A percentile compares a stretch with the other conserved stretches of the same genome.
Evolutionary conservation across 2,113 vertebrate genomes (phyloP).

Genomic region (Pelmatolapia mariae): DNA sequence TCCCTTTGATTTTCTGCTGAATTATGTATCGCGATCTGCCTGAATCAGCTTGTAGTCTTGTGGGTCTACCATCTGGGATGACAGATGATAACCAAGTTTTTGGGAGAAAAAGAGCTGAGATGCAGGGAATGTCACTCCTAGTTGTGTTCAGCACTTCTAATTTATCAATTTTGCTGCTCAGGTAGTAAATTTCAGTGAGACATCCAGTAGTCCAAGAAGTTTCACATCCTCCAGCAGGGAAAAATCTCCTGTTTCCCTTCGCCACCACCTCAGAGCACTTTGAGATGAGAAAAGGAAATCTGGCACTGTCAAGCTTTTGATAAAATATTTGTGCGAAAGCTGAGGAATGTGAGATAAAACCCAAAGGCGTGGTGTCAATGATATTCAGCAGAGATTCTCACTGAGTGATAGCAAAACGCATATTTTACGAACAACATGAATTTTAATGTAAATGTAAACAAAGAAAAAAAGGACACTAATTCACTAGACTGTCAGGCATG

Average conservation of each 20-base stretch:
- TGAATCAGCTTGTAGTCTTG: slow-evolving; percentile 57
- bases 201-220: neutral
- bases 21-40: slow-evolving; percentile 27
- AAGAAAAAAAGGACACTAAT: slow-evolving; percentile 38
- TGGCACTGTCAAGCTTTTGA: slow-evolving; percentile 11
- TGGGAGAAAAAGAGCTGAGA: slow-evolving; percentile 48
- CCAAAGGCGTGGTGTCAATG: slow-evolving; percentile 20
- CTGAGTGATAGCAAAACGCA: slow-evolving; percentile 18
- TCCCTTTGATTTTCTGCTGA: slow-evolving; percentile 53
- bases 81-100: slow-evolving; percentile 59
- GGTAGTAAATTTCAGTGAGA: slow-evolving; percentile 19
- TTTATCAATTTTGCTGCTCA: slow-evolving; percentile 25
- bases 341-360: slow-evolving; percentile 15
- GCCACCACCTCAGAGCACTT: neutral
- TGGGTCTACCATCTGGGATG: slow-evolving; percentile 60
- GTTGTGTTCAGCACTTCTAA: slow-evolving; percentile 51
- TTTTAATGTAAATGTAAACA: slow-evolving; percentile 57
- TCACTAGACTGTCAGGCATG: slow-evolving; percentile 53
- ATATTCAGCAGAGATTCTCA: slow-evolving; percentile 11
- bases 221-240: neutral
- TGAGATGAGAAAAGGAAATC: neutral
- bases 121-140: slow-evolving; percentile 26
- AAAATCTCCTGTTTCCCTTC: neutral
- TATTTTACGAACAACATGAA: slow-evolving; percentile 32
- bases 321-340: slow-evolving; percentile 17